Evolutionary conservation across 2,797 vertebrate species (phyloP), one percentile per base, ranked within the genome.

Genomic region (Amphiprion clarkii): DNA sequence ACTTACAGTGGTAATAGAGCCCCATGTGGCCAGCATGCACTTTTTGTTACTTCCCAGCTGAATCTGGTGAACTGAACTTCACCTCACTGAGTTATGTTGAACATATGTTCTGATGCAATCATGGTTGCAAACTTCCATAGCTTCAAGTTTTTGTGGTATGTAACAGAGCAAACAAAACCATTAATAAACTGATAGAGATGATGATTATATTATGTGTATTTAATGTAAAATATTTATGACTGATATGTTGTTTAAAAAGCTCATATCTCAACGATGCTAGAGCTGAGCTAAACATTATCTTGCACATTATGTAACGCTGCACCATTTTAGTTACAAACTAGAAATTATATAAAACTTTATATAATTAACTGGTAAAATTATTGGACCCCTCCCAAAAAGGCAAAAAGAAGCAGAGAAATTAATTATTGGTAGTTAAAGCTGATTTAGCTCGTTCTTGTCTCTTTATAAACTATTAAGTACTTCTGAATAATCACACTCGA

Each of bases 401-500:
- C 2, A 31, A n/a, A 9, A 16, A 0, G 16, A 48, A 44, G 0
- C 40, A 40, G 16, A 16, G 5, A 57, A 46, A 46, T 23, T 0
- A 33, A 55, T 73, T 8, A 29, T 40, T 58, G n/a, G 31, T 58
- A n/a, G 65, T 77, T 74, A 56, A 64, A 42, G 14, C 40, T 42
- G 40, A 77, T 67, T 54, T 54, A 10, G 39, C 29, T 25, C 33
- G 55, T 52, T 39, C 31, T 69, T 16, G 14, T 66, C 21, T 70
- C 60, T 72, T 78, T 3, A 42, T 39, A 52, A 64, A 64, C 55
- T 16, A 46, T 14, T 69, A 79, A 78, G 53, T 70, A 54, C 55
- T 70, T 75, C 67, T 76, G 64, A 78, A 64, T 81, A 81, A 85
- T 83, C 44, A 59, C 21, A 59, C 67, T 60, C 63, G 58, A 74